A percentile compares a stretch with the other conserved stretches of the same genome.
Evolutionary conservation across 2,797 vertebrate species (phyloP).

Genomic region (Girardinus metallicus): DNA sequence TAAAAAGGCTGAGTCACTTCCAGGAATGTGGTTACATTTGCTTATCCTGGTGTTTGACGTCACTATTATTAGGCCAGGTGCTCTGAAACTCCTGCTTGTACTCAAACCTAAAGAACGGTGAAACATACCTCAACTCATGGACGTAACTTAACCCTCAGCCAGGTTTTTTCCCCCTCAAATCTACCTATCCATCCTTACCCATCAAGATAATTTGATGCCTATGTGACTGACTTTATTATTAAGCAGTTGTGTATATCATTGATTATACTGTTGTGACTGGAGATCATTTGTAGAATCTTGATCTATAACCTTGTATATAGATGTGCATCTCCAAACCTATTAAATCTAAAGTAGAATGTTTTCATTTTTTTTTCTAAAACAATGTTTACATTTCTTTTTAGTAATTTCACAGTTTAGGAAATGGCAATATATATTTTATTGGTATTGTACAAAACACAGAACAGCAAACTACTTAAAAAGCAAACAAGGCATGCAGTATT

Average conservation of each 20-base stretch:
- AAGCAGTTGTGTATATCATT: slow-evolving; percentile 18
- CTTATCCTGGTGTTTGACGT: background rate
- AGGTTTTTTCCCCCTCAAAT: background rate
- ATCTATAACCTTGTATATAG: slow-evolving; percentile 64
- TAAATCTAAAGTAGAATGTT: slow-evolving; percentile 34
- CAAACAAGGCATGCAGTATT: background rate
- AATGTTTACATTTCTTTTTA: background rate
- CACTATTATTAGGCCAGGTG: background rate
- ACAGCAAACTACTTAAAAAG: slow-evolving; percentile 24
- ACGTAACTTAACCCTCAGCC: background rate
- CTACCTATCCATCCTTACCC: background rate
- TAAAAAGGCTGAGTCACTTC: background rate
- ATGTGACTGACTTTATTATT: background rate
- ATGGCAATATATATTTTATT: slow-evolving; percentile 36
- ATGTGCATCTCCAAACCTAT: slow-evolving; percentile 45
- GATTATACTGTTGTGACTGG: background rate
- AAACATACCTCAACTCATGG: background rate
- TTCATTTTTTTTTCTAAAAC: background rate
- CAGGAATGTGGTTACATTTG: background rate
- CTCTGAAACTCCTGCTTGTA: background rate
- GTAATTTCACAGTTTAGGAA: background rate
- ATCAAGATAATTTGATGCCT: background rate
- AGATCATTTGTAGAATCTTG: slow-evolving; percentile 37
- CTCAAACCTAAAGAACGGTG: background rate
- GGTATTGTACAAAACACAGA: slow-evolving; percentile 55